Evolutionary conservation across 2,797 vertebrate genomes (phyloP), one percentile per base, ranked within the genome.

Genomic region (Pseudocheirus occidentalis): DNA sequence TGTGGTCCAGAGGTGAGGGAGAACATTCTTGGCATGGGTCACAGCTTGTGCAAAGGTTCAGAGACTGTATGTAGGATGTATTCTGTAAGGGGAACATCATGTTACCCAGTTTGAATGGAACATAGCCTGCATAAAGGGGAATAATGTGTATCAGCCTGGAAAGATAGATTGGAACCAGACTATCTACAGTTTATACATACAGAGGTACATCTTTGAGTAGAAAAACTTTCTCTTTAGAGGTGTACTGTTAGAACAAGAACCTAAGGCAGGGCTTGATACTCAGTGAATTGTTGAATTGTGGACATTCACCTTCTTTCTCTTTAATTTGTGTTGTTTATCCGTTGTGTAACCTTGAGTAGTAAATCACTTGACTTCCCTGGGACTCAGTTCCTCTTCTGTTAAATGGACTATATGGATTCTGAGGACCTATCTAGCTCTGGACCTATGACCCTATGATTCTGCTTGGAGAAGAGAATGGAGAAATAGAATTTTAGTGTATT

Each of bases 191-290:
- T 54, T 55, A 31, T 28, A 7, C 18, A 53, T 21, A 11, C 13
- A 13, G 0, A 0, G 46, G 89, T 1, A 1, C 54, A 0, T 55
- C 0, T 93, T 58, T 92, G 29, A 10, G 27, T 58, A 7, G 53
- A 92, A 92, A 40, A 62, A 91, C 27, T n/a, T 89, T 55, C 53
- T 52, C 2, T 0, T 34, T 21, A 46, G 21, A 12, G 53, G 46
- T 9, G 1, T 54, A 0, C 34, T 92, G 34, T 28, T 24, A 92
- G 95, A 93, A 56, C 10, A 18, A 89, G 62, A 54, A 21, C 18
- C n/a, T 13, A 0, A 27, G 27, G 31, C 0, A 0, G 66, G 0
- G 1, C n/a, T 66, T 6, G 62, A 58, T 4, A 11, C 31, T 1
- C 29, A 56, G 2, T 2, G 92, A 18, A 5, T n/a, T 92, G 62